Base-by-base conservation (phyloP, 1,140 invertebrate species). In the Hycleus cichorii region DNA sequence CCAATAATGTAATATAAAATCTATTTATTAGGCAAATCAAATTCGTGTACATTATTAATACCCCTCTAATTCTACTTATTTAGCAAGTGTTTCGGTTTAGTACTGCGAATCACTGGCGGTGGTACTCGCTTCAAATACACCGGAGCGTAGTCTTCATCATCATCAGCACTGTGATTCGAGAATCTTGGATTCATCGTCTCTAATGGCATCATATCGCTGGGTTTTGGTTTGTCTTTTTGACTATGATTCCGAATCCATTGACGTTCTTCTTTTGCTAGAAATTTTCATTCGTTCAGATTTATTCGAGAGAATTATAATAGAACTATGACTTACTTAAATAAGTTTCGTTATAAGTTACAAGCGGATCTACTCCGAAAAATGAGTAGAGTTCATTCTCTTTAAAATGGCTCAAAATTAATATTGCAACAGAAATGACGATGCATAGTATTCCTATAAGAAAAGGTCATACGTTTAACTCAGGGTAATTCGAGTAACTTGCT, bases 351-450 rank as follows among this genome's bases (percentile, higher is more conserved):
- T 76, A 78, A 63, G 78, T 78, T 56, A 76, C 74, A 0, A 82
- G 68, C 8, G 81, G 78, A 69, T 84, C 80, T 40, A 81, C 77
- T 1, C 77, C 79, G 63, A 84, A 81, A 68, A 81, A 81, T 9
- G 65, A 60, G 9, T 77, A 74, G 5, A 81, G 62, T 11, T 68
- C 51, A 42, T 77, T 74, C 1, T 79, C 12, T 73, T 60, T 3
- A 75, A 57, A 63, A 82, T 78, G 49, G 81, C 59, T 47, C 32
- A 76, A 67, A 39, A 77, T 67, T 10, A 82, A 64, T 32, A 72
- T 25, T 0, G 72, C 18, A 12, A 76, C 76, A 4, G 32, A 32
- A 24, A 81, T 39, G 6, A 78, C 3, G 2, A 81, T 39, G 58
- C 80, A 83, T n/a, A 80, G 3, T 3, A 78, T 55, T n/a, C 80